Percentiles rank a stretch among this genome's conserved stretches.
These are phyloP conservation scores for Cosmopolites sordidus DNA, from an alignment of 2,888 invertebrate genomes.

Conservation along the genomic window DNA sequence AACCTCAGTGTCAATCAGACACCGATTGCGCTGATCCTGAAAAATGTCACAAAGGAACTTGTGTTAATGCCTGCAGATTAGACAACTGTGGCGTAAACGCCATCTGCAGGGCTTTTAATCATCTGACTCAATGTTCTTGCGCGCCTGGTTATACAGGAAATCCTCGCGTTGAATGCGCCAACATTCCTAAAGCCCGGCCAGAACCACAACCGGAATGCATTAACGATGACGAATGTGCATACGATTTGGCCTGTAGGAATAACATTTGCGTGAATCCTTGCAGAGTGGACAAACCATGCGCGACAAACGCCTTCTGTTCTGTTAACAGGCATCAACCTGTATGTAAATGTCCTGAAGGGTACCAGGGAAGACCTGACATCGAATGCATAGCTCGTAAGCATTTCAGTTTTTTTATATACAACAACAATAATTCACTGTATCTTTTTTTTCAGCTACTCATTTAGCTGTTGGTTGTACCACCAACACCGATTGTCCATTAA, in stretches of 20 bases:
- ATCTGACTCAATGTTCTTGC: slow-evolving; percentile 74
- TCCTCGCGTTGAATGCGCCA: slow-evolving; percentile 71
- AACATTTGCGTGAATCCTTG: slow-evolving; percentile 79
- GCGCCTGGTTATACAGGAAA: slow-evolving; percentile 74
- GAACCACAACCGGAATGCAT: slow-evolving; percentile 64
- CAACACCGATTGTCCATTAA: slow-evolving; percentile 74
- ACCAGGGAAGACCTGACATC: slow-evolving; percentile 66
- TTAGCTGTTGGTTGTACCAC: slow-evolving; percentile 70
- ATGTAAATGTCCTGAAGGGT: slow-evolving; percentile 77
- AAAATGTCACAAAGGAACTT: slow-evolving; percentile 69
- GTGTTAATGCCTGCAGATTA: slow-evolving; percentile 73
- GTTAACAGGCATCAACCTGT: slow-evolving; percentile 69
- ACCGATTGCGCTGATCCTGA: slow-evolving; percentile 71
- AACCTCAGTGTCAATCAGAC: slow-evolving; percentile 64
- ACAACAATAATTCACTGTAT: not conserved
- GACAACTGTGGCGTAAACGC: slow-evolving; percentile 81
- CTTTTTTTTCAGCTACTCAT: slow-evolving; percentile 52
- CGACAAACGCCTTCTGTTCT: slow-evolving; percentile 76
- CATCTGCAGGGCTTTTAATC: slow-evolving; percentile 70
- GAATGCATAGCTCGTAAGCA: slow-evolving; percentile 78
- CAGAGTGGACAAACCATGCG: slow-evolving; percentile 63
- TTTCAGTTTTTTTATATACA: not conserved
- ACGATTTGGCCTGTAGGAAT: slow-evolving; percentile 71
- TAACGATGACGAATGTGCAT: slow-evolving; percentile 70
- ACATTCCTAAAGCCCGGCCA: slow-evolving; percentile 43